These are phyloP conservation scores for Turnix velox DNA, from an alignment of 2,113 vertebrate genomes.

Conservation along the genomic window DNA sequence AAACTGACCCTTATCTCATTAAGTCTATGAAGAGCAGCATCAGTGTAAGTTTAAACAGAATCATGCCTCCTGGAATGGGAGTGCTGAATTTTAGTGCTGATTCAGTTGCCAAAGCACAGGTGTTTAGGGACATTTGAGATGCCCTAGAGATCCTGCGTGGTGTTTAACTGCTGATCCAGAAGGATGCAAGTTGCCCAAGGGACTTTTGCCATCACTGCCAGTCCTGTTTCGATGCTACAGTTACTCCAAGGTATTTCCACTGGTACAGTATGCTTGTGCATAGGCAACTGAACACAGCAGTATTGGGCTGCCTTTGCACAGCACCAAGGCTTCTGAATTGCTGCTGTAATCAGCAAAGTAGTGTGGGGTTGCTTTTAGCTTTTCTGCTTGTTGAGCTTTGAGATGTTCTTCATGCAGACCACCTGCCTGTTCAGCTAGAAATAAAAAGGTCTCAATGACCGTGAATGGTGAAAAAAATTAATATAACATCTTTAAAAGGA, in stretches of 20 bases:
- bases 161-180: not conserved
- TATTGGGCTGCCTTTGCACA: not conserved
- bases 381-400: not conserved
- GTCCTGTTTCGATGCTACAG: not conserved
- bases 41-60: not conserved
- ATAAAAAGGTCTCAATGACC: not conserved
- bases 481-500: not conserved
- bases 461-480: not conserved
- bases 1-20: not conserved
- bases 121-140: not conserved
- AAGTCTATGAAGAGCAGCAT: not conserved
- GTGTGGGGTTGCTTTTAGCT: not conserved
- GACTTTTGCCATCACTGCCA: not conserved
- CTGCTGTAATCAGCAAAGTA: not conserved
- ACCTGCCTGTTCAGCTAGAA: not conserved
- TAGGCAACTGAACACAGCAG: not conserved
- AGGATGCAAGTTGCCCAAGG: not conserved
- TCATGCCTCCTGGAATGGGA: not conserved
- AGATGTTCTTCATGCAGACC: not conserved
- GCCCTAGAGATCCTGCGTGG: not conserved
- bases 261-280: not conserved
- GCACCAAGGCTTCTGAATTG: not conserved
- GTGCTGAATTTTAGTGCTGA: not conserved
- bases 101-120: not conserved
- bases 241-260: not conserved